These are phyloP conservation scores for Saccopteryx leptura DNA, from an alignment of 2,113 vertebrate genomes.

Conservation along the genomic window DNA sequence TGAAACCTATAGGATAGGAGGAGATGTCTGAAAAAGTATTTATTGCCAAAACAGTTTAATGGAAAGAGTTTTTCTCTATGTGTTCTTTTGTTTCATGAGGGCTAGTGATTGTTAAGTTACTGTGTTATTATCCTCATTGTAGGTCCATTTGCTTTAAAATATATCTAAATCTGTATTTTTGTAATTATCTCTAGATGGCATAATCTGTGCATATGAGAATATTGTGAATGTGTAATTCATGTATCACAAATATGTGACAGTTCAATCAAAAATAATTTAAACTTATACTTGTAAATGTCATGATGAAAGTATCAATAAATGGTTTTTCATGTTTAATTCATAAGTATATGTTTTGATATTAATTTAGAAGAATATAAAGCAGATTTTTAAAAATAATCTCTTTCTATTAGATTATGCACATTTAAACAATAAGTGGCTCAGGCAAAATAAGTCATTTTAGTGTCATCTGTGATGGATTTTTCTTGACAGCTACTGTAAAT, in stretches of 20 bases:
- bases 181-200: conserved; percentile 69
- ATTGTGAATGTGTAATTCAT: conserved; percentile 71
- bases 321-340: conserved; percentile 89
- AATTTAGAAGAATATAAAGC: conserved; percentile 91
- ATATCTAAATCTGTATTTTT: conserved; percentile 75
- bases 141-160: conserved; percentile 61
- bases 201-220: conserved; percentile 61
- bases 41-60: conserved; percentile 48
- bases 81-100: conserved; percentile 49
- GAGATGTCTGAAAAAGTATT: conserved; percentile 31
- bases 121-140: conserved; percentile 43
- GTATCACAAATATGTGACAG: conserved; percentile 74
- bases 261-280: conserved; percentile 87
- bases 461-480: conserved; percentile 92
- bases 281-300: conserved; percentile 82
- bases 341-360: conserved; percentile 92
- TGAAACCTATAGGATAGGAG: conserved; percentile 50
- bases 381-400: conserved; percentile 88
- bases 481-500: conserved; percentile 94
- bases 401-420: conserved; percentile 92
- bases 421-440: conserved; percentile 93
- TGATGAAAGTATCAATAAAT: conserved; percentile 89
- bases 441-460: conserved; percentile 94
- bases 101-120: conserved; percentile 20
- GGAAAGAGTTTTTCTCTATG: conserved; percentile 58